Evolutionary conservation across 2,888 invertebrate species (phyloP).

Genomic region (Lucinisca nassula): DNA sequence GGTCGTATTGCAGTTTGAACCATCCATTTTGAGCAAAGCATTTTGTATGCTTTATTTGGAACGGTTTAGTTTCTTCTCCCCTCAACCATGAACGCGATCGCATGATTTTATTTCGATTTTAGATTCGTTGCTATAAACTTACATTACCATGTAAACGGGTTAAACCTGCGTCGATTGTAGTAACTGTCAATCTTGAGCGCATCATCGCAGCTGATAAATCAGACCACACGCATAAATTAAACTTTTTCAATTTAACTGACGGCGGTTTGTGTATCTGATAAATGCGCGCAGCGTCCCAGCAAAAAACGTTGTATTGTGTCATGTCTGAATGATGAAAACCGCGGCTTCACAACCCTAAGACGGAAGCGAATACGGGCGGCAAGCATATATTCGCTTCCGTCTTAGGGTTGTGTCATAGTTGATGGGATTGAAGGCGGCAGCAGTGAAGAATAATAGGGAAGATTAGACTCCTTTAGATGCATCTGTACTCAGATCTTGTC

Average conservation of each 20-base stretch:
- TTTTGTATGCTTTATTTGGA: background rate
- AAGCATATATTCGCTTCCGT: too few relatives aligned
- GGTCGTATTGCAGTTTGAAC: too few relatives aligned
- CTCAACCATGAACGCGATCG: constrained; percentile 8
- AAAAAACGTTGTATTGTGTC: too few relatives aligned
- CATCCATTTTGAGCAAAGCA: background rate
- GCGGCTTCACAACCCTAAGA: too few relatives aligned
- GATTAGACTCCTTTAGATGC: too few relatives aligned
- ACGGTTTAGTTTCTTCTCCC: background rate
- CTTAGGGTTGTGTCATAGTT: too few relatives aligned
- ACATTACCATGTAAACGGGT: constrained; percentile 10
- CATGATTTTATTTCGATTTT: constrained; percentile 15
- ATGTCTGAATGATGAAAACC: too few relatives aligned
- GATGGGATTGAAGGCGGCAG: too few relatives aligned
- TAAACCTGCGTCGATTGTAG: background rate
- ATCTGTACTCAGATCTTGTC: too few relatives aligned
- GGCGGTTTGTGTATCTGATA: background rate
- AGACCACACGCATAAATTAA: constrained; percentile 17
- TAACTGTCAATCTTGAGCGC: background rate
- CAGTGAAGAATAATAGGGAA: too few relatives aligned
- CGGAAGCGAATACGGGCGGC: too few relatives aligned
- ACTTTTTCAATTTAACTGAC: constrained; percentile 3
- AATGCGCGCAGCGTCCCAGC: too few relatives aligned
- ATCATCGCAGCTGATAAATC: background rate
- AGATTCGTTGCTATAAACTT: background rate